Conservation (phyloP, 2,888 invertebrate species). For the Venusia cambrica region DNA sequence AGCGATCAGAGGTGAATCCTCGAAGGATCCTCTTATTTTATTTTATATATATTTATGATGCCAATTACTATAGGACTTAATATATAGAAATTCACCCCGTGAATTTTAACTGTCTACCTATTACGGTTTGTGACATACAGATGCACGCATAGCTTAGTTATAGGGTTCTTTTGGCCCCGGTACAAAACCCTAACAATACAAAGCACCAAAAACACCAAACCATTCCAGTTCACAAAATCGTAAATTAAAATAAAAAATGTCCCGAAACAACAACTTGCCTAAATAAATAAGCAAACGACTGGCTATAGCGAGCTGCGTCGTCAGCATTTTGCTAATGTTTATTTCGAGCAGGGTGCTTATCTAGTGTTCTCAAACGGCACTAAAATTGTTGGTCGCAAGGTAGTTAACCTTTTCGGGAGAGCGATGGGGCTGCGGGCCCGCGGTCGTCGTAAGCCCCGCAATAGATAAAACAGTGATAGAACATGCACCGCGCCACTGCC, state of each 20-base stretch:
- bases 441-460: constrained; percentile 64
- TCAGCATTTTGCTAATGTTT: constrained; percentile 70
- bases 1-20: too few species aligned
- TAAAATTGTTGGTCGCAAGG: constrained; percentile 74
- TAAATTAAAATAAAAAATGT: constrained; percentile 17
- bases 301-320: constrained; percentile 57
- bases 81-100: too few species aligned
- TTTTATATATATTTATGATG: too few species aligned
- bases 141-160: too few species aligned
- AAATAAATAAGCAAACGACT: constrained; percentile 38
- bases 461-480: constrained; percentile 83
- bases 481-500: constrained; percentile 79
- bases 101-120: too few species aligned
- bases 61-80: too few species aligned
- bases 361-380: constrained; percentile 71
- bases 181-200: too few species aligned
- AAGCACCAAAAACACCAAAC: constrained; percentile 3
- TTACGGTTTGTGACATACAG: too few species aligned
- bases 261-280: constrained; percentile 25
- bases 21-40: too few species aligned
- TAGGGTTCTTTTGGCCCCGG: too few species aligned
- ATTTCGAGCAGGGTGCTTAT: constrained; percentile 69
- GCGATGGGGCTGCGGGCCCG: constrained; percentile 36
- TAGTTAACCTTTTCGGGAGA: constrained; percentile 71
- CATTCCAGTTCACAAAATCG: constrained; percentile 9